phyloP scores from a whole-genome alignment of 2,797 vertebrate genomes.

The Anomalospiza imberbis region DNA sequence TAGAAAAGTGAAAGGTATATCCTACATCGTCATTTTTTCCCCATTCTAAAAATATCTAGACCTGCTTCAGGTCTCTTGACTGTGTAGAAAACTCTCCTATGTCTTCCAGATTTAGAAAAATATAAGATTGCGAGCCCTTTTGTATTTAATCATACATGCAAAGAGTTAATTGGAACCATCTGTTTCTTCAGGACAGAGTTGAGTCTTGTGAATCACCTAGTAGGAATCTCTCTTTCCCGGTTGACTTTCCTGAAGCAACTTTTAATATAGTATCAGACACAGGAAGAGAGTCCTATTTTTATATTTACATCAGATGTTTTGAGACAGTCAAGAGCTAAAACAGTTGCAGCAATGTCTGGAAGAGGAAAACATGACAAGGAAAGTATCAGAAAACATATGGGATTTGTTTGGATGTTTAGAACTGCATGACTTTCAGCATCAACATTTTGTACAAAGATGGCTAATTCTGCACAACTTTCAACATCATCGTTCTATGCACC shows the following conservation, averaged over 20 bases:
- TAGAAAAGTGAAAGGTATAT: not conserved
- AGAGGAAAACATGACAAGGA: not conserved
- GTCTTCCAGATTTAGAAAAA: not conserved
- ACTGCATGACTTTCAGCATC: not conserved
- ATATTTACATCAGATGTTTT: not conserved
- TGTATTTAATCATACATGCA: not conserved
- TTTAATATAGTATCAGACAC: not conserved
- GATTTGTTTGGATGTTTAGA: not conserved
- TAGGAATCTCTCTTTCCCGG: not conserved
- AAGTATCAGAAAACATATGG: not conserved
- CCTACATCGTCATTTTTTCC: fast-evolving
- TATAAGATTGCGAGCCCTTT: not conserved
- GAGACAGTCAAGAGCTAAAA: not conserved
- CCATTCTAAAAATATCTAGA: not conserved
- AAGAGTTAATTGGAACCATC: slow-evolving; percentile 22
- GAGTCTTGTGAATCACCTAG: not conserved
- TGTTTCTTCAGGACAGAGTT: not conserved
- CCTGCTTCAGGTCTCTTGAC: not conserved
- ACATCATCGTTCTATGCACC: not conserved
- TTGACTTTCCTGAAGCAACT: not conserved
- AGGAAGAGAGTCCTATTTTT: not conserved
- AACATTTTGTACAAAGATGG: not conserved
- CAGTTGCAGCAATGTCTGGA: not conserved
- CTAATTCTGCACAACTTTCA: not conserved
- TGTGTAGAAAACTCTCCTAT: not conserved